Evolutionary conservation across 1,140 invertebrate genomes (phyloP), one percentile per base, ranked within the genome.

Genomic region (Drosophila sechellia): DNA sequence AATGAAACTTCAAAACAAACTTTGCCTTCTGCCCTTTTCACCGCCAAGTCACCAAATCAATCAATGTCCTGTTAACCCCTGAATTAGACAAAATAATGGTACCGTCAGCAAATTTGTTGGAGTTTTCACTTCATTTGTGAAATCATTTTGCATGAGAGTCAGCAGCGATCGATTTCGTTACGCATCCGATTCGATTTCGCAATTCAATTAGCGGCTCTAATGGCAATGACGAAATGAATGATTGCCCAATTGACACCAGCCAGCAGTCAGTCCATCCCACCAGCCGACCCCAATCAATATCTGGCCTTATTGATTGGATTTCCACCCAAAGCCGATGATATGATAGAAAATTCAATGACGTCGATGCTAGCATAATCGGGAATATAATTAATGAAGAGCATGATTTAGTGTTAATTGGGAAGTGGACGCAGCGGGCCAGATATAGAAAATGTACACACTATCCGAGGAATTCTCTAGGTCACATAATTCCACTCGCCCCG

Each of bases 331-430:
- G 34, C 43, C 17, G 17, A 17, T 22, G 56, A 63, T 64, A 73
- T 39, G 60, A 61, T 52, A 35, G 48, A 66, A 46, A 60, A 42
- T 34, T 45, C 12, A 45, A 45, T 59, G 53, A 49, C 25, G 40
- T 35, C 31, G 53, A 27, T 43, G 61, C 53, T 17, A 55, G 56
- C 75, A 73, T 52, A 54, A 61, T 59, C 48, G 57, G 52, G 37
- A 71, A 64, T 71, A 64, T 68, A 87, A 79, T 87, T 86, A 87
- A 83, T 83, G 73, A 73, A 63, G 39, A 46, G 49, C 71, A 77
- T 83, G 83, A 87, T 87, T 87, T 87, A 83, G 79, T 89, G 79
- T 77, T 87, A 87, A 89, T 87, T 87, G 79, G 65, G n/a, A 34
- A 53, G 55, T 57, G 53, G 46, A 68, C 35, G 45, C 20, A 54